Base-by-base conservation (phyloP, 2,113 vertebrate genomes). In the Spheniscus mendiculus region DNA sequence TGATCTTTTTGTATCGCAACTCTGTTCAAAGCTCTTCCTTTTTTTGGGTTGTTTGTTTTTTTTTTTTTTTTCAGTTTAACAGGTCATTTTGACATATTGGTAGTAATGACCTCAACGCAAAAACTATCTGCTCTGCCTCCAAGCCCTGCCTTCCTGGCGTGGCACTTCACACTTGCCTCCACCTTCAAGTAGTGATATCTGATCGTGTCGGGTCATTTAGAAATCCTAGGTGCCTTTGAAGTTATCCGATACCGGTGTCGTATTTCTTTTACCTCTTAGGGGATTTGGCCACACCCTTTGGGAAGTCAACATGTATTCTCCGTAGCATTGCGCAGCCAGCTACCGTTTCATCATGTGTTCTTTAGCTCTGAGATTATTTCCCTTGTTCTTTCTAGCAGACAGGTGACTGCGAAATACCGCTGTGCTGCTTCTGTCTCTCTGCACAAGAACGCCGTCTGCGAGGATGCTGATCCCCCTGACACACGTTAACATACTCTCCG, bases 361-460 rank as follows among this genome's bases (percentile, higher is more conserved):
- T 71, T 83, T 10, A 56, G 30, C 27, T 62, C 32, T 40, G 14
- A 50, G 38, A 16, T 70, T 62, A 83, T 10, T 44, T 73, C 65
- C 52, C 47, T 78, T 61, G 53, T 38, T 81, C 59, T 81, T 84
- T 55, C 42, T 17, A 34, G 50, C 40, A 91, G 76, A 85, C 55
- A 65, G 78, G 70, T 83, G 78, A 42, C 42, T 21, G 8, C 40
- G 83, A 91, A 84, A 70, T 36, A 74, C 17, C 42, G 16, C 47
- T 2, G 59, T 59, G 79, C 19, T 82, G 44, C 45, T 78, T n/a
- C 45, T 23, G 20, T 32, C 71, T 59, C 58, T 49, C 59, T n/a
- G 40, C 12, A 55, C 9, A 27, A 21, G 30, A 69, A 52, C 0
- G 0, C 8, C 2, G 1, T 47, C 30, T 29, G 20, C 40, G 81